A percentile compares a stretch with the other conserved stretches of the same genome.
Evolutionary conservation across 2,113 vertebrate genomes (phyloP).

Genomic region (Lichenostomus cassidix): DNA sequence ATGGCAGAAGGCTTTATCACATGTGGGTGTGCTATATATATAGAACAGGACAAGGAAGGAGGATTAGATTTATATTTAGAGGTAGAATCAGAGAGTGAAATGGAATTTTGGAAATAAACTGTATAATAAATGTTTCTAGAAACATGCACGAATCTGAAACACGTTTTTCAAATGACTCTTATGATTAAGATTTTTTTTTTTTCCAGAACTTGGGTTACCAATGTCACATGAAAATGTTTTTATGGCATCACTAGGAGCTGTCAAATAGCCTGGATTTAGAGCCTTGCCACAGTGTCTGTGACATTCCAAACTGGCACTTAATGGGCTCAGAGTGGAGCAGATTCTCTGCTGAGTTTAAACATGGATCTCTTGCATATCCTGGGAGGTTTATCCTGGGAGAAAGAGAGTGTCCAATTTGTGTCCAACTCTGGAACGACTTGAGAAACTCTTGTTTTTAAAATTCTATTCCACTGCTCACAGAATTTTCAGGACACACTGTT

Average conservation of each 20-base stretch:
- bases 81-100: constrained; percentile 45
- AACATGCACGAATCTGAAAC: background rate
- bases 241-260: background rate
- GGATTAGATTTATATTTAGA: constrained; percentile 62
- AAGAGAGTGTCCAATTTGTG: background rate
- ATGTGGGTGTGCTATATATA: constrained; percentile 50
- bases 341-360: background rate
- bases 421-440: background rate
- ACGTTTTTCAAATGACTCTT: background rate
- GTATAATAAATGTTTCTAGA: background rate
- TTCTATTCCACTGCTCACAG: background rate
- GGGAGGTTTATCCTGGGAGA: background rate
- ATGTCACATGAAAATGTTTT: background rate
- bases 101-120: constrained; percentile 15
- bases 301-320: background rate
- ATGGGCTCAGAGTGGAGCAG: background rate
- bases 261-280: background rate
- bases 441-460: background rate
- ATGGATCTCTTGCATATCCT: background rate
- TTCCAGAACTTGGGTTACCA: background rate
- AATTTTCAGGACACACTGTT: background rate
- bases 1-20: constrained; percentile 63
- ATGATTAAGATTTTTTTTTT: background rate
- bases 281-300: background rate
- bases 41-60: constrained; percentile 54